A percentile compares a stretch with the other conserved stretches of the same genome.
Conservation (phyloP, 2,113 vertebrate genomes). For the Trogon melanurus region DNA sequence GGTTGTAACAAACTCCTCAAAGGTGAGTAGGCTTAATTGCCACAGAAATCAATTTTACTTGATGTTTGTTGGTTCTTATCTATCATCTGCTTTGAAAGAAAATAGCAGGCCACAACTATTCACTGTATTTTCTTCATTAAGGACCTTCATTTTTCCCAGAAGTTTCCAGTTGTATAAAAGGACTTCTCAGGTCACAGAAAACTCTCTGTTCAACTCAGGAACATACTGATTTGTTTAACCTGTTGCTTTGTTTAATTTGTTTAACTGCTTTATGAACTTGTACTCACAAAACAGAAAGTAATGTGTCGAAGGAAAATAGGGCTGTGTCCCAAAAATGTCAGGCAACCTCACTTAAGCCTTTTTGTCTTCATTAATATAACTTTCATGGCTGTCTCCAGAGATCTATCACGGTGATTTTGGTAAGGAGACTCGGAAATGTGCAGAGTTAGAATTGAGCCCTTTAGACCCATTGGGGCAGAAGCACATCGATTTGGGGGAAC, state of each 20-base stretch:
- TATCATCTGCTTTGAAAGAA: slow-evolving; percentile 36
- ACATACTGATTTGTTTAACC: background rate
- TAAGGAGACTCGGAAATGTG: background rate
- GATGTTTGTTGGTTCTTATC: slow-evolving; percentile 25
- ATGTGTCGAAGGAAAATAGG: background rate
- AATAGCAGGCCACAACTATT: background rate
- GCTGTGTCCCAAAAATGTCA: background rate
- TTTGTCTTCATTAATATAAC: background rate
- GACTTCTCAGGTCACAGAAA: background rate
- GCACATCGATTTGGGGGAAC: background rate
- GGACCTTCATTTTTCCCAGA: background rate
- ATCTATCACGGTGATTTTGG: background rate
- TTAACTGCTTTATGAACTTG: background rate
- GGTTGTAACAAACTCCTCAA: slow-evolving; percentile 24
- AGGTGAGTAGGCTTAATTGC: slow-evolving; percentile 45
- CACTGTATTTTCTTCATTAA: slow-evolving; percentile 5
- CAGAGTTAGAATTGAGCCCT: background rate
- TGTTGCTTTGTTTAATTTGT: background rate
- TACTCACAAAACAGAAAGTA: background rate
- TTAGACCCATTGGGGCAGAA: background rate
- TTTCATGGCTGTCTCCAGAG: background rate
- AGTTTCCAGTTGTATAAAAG: background rate
- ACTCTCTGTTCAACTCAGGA: background rate
- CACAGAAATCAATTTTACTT: slow-evolving; percentile 36
- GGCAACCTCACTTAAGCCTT: background rate